A percentile compares a stretch with the other conserved stretches of the same genome.
Evolutionary conservation across 2,888 invertebrate species (phyloP).

Genomic region (Tiphia femorata): DNA sequence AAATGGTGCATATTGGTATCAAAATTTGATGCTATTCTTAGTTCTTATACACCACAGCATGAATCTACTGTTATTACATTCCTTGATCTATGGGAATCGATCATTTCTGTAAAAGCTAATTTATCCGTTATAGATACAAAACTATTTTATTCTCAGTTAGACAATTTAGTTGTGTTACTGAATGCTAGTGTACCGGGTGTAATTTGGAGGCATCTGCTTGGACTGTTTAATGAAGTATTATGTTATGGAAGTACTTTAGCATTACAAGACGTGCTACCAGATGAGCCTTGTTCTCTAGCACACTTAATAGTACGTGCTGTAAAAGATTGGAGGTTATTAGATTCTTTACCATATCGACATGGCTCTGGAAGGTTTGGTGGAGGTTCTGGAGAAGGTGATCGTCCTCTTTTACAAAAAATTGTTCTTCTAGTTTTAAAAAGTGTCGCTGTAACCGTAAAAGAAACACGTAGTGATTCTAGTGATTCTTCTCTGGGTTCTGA

Average conservation of each 20-base stretch:
- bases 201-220: slow-evolving; percentile 87
- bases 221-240: slow-evolving; percentile 89
- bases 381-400: slow-evolving; percentile 70
- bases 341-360: slow-evolving; percentile 69
- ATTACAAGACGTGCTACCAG: slow-evolving; percentile 87
- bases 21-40: slow-evolving; percentile 70
- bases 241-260: slow-evolving; percentile 93
- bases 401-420: slow-evolving; percentile 84
- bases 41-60: slow-evolving; percentile 68
- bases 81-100: slow-evolving; percentile 88
- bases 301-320: slow-evolving; percentile 89
- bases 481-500: slow-evolving; percentile 88
- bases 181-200: slow-evolving; percentile 81
- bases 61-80: slow-evolving; percentile 78
- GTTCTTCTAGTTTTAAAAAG: slow-evolving; percentile 89
- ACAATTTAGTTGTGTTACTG: slow-evolving; percentile 81
- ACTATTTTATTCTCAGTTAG: slow-evolving; percentile 87
- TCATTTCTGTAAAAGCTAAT: slow-evolving; percentile 91
- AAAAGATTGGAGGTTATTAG: slow-evolving; percentile 84
- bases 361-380: slow-evolving; percentile 71
- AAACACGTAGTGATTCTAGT: slow-evolving; percentile 88
- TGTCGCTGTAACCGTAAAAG: slow-evolving; percentile 90
- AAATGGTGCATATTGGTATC: slow-evolving; percentile 86
- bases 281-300: slow-evolving; percentile 89
- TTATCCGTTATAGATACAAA: slow-evolving; percentile 90